phyloP scores from a whole-genome alignment of 2,113 vertebrate species.

The Ranitomeya imitator region DNA sequence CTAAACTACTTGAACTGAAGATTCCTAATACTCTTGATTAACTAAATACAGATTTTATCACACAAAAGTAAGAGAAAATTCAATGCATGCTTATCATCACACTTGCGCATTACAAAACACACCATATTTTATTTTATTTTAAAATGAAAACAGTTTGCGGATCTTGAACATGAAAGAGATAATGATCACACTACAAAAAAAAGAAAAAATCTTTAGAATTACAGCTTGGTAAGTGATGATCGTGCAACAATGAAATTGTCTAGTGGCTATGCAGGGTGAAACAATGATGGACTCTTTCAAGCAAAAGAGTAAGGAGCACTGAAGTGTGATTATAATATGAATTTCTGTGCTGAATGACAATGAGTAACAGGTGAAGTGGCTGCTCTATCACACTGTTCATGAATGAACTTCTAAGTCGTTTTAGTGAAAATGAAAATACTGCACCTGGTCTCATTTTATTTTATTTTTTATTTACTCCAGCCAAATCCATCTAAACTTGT shows the following conservation, averaged over 20 bases:
- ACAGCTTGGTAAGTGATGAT: conserved; percentile 49
- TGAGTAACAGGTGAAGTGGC: conserved; percentile 46
- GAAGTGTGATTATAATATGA: conserved; percentile 50
- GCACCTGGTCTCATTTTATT: neutral
- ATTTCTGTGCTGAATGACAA: conserved; percentile 50
- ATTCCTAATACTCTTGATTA: neutral
- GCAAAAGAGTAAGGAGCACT: conserved; percentile 41
- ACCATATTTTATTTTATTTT: conserved; percentile 15
- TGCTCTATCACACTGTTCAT: conserved; percentile 33
- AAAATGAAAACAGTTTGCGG: conserved; percentile 36
- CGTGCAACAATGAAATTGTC: conserved; percentile 43
- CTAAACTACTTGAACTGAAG: too few species aligned
- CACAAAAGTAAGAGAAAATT: neutral
- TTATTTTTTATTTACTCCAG: neutral
- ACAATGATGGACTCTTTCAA: conserved; percentile 52
- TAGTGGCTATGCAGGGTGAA: conserved; percentile 32
- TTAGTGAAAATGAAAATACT: conserved; percentile 1
- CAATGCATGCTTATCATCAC: neutral
- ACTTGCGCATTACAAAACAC: neutral
- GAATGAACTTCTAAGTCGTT: conserved; percentile 37
- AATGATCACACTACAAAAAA: conserved; percentile 3
- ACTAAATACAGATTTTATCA: neutral
- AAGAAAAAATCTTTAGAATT: conserved; percentile 35
- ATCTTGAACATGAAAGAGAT: conserved; percentile 37
- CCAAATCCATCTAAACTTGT: neutral